Conservation (phyloP, 2,888 invertebrate genomes). For the Tiliacea citrago region DNA sequence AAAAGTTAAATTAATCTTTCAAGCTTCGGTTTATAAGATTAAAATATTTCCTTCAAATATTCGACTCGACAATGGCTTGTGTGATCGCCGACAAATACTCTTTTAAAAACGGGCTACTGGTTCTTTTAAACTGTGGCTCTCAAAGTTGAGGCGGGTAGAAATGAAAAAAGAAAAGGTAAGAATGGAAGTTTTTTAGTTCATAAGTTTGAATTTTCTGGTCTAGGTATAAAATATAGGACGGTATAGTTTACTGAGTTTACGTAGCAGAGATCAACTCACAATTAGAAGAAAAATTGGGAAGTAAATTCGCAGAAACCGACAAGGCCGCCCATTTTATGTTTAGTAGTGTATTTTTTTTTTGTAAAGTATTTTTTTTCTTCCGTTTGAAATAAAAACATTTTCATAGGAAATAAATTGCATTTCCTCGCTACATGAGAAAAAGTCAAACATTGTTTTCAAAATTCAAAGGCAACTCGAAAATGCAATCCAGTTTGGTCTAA, state of each 20-base stretch:
- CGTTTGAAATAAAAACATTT: neutral
- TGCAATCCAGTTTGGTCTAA: conserved; percentile 5
- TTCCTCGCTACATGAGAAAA: neutral
- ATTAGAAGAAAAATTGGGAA: neutral
- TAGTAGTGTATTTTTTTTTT: no score
- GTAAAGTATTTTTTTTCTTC: neutral
- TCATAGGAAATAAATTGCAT: conserved; percentile 1
- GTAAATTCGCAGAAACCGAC: neutral
- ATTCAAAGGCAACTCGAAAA: conserved; percentile 15
- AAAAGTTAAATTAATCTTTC: conserved; percentile 49
- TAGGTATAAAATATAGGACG: neutral
- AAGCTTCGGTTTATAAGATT: conserved; percentile 64
- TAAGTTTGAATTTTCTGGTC: neutral
- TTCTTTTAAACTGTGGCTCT: conserved; percentile 59
- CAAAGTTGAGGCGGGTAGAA: conserved; percentile 14
- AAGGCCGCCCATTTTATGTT: no score
- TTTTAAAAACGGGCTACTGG: conserved; percentile 80
- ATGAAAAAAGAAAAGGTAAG: neutral
- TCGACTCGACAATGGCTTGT: conserved; percentile 52
- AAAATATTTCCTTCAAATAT: conserved; percentile 67
- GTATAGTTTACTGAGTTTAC: no score
- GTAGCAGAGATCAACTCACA: no score
- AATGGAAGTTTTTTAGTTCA: no score
- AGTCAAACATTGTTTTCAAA: conserved; percentile 8
- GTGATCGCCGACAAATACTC: conserved; percentile 79